Conservation (phyloP, 2,113 vertebrate genomes). For the Ibidorhyncha struthersii region DNA sequence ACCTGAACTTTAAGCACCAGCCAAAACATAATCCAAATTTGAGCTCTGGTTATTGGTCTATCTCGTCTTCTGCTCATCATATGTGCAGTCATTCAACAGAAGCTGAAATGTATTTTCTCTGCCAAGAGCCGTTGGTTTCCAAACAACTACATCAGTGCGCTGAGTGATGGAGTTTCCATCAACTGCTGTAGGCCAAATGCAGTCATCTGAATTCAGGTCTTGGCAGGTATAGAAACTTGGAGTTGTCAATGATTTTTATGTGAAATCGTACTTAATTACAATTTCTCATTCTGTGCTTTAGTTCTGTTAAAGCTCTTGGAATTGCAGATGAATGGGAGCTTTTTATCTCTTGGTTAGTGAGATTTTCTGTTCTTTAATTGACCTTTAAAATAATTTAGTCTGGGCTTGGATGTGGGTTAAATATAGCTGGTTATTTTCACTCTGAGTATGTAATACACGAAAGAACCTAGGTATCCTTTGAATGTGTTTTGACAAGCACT, state of each 20-base stretch:
- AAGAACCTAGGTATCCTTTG: conserved; percentile 63
- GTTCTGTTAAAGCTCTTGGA: neutral
- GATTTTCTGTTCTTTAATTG: conserved; percentile 59
- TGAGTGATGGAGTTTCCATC: conserved; percentile 67
- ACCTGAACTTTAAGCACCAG: conserved; percentile 57
- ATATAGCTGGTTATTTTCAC: conserved; percentile 69
- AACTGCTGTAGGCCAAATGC: conserved; percentile 54
- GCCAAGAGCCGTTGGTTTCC: conserved; percentile 45
- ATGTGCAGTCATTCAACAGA: conserved; percentile 64
- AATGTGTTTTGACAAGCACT: conserved; percentile 59
- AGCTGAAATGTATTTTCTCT: conserved; percentile 46
- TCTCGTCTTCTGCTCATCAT: conserved; percentile 42
- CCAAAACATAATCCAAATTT: conserved; percentile 48
- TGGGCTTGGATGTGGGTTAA: conserved; percentile 51
- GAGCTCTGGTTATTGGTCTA: neutral
- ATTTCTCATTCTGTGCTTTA: neutral
- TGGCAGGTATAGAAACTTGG: conserved; percentile 49
- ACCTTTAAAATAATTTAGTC: conserved; percentile 63
- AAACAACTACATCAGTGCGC: conserved; percentile 39
- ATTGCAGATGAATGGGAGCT: neutral
- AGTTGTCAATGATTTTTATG: conserved; percentile 6
- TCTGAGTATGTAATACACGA: conserved; percentile 19
- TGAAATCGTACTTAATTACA: neutral
- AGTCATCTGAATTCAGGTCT: conserved; percentile 53
- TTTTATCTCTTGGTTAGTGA: neutral